A percentile compares a stretch with the other conserved stretches of the same genome.
Evolutionary conservation across 2,888 invertebrate species (phyloP).

Genomic region (Idaea aversata): DNA sequence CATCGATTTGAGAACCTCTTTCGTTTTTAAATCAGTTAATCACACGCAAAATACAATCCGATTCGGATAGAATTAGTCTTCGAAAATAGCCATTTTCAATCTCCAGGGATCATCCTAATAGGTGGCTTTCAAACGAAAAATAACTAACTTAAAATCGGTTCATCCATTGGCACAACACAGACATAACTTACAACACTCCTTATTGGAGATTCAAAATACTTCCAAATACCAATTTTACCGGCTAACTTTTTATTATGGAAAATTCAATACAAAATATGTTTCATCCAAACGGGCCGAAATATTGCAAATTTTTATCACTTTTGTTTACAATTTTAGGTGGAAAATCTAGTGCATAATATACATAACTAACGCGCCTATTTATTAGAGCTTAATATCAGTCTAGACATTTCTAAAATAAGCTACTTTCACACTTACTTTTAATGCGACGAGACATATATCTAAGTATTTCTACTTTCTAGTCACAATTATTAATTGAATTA

Average conservation of each 20-base stretch:
- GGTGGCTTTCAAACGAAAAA: too few species aligned
- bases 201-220: conserved; percentile 42
- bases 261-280: conserved; percentile 52
- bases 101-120: too few species aligned
- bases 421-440: conserved; percentile 51
- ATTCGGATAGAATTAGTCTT: too few species aligned
- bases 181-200: too few species aligned
- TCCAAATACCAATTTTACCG: conserved; percentile 41
- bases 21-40: too few species aligned
- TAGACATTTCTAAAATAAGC: conserved; percentile 72
- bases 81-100: too few species aligned
- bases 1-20: too few species aligned
- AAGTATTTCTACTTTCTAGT: conserved; percentile 48
- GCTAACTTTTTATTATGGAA: conserved; percentile 44
- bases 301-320: conserved; percentile 53
- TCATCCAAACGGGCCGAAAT: conserved; percentile 61
- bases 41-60: too few species aligned
- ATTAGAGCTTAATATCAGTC: conserved; percentile 76
- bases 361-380: conserved; percentile 63
- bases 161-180: too few species aligned
- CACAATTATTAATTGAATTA: conserved; percentile 34
- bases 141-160: too few species aligned
- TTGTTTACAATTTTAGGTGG: conserved; percentile 56
- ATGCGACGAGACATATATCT: conserved; percentile 53
- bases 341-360: conserved; percentile 62